phyloP scores from a whole-genome alignment of 2,888 invertebrate species.

The Hemistola chrysoprasaria region DNA sequence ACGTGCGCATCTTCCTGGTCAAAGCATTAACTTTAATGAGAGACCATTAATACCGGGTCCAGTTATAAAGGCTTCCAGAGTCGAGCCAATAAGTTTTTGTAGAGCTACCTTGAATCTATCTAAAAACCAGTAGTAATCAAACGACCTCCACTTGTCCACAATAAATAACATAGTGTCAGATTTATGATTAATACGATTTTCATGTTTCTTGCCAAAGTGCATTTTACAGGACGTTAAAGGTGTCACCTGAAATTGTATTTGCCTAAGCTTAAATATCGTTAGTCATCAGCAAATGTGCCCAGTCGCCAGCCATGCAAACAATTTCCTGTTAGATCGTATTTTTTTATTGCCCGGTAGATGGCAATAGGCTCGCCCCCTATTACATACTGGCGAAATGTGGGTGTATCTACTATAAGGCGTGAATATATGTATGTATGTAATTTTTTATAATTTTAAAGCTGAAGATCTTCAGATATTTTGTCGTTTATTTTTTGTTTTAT shows the following conservation, averaged over 20 bases:
- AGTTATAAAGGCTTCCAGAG: constrained; percentile 41
- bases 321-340: too few relatives aligned
- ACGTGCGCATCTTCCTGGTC: constrained; percentile 30
- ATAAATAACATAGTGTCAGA: constrained; percentile 52
- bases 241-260: constrained; percentile 47
- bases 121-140: constrained; percentile 29
- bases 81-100: constrained; percentile 48
- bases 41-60: constrained; percentile 37
- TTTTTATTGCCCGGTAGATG: too few relatives aligned
- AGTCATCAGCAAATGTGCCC: constrained; percentile 18
- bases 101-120: constrained; percentile 32
- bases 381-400: too few relatives aligned
- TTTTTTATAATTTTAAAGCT: too few relatives aligned
- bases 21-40: constrained; percentile 35
- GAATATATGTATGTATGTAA: too few relatives aligned
- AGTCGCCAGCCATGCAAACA: constrained; percentile 8
- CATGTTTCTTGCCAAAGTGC: constrained; percentile 53
- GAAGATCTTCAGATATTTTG: too few relatives aligned
- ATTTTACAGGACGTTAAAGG: constrained; percentile 37
- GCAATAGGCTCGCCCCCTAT: too few relatives aligned
- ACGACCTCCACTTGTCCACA: constrained; percentile 56
- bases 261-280: constrained; percentile 41
- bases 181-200: constrained; percentile 59
- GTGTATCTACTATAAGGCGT: too few relatives aligned
- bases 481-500: too few relatives aligned